Conservation (phyloP, 2,797 vertebrate genomes). For the Chelonia mydas region DNA sequence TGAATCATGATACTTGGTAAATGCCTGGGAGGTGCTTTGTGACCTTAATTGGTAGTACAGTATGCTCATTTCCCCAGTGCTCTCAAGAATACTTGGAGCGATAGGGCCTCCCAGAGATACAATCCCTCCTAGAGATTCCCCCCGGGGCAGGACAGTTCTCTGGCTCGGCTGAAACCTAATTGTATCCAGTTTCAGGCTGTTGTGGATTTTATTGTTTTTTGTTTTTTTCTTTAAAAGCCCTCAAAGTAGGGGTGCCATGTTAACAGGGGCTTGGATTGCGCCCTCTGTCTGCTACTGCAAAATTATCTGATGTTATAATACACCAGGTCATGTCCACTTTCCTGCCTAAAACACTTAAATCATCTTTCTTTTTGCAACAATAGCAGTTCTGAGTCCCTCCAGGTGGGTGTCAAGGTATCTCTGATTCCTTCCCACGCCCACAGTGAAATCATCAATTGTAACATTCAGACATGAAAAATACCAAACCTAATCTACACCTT, state of each 20-base stretch:
- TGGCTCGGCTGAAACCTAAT: background rate
- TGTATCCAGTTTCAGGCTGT: slow-evolving; percentile 15
- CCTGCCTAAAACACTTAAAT: background rate
- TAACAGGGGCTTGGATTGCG: background rate
- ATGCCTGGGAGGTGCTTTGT: background rate
- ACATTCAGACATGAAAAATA: background rate
- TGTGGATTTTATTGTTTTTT: slow-evolving; percentile 30
- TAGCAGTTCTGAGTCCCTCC: background rate
- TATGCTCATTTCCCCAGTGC: background rate
- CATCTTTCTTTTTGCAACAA: background rate
- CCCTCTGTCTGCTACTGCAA: slow-evolving; percentile 5
- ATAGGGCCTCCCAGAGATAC: background rate
- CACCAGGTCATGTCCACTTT: background rate
- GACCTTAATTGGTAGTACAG: background rate
- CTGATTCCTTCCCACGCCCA: background rate
- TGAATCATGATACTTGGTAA: background rate
- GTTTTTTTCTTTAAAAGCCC: background rate
- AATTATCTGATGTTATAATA: slow-evolving; percentile 42
- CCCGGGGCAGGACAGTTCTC: background rate
- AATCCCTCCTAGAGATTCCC: background rate
- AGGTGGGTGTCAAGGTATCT: background rate
- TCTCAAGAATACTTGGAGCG: background rate
- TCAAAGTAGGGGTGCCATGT: slow-evolving; percentile 19
- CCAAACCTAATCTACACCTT: slow-evolving; percentile 22
- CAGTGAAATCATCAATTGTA: background rate